Evolutionary conservation across 2,888 invertebrate species (phyloP), one percentile per base, ranked within the genome.

Genomic region (Ellobium chinense): DNA sequence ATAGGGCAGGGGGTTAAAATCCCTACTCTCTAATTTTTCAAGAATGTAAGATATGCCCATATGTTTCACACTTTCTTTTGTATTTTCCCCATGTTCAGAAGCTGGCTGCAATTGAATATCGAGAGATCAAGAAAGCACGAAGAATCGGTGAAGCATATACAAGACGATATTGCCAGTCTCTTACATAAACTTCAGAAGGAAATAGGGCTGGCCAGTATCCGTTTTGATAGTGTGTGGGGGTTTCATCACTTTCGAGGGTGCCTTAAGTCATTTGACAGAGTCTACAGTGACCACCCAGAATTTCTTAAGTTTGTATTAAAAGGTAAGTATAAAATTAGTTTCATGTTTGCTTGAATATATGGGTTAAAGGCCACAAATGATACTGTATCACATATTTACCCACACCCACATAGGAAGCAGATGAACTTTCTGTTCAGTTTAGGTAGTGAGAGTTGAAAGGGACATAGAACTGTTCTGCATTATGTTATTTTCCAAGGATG

Each of bases 161-260:
- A 96, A 86, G 95, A 95, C 69, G 97, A 98, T 94, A 96, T 97
- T 18, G 93, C 94, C 76, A 94, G 94, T 80, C 93, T 97, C 69
- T 95, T 95, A 86, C 93, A 94, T 68, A 93, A 94, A 72, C 94
- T 97, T 62, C 94, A 95, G 88, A 90, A 94, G 63, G 87, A 92
- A 79, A 93, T 95, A 73, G 94, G 94, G 39, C 90, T 96, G 21
- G 93, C 93, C 56, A 94, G 95, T 84, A 94, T 96, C 2, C 93
- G 94, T 34, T 93, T 93, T 93, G 91, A 91, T 72, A 92, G 91
- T 83, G 89, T 90, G 7, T 93, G 93, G 93, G 91, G 92, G 1
- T 86, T 88, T 80, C 96, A 96, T 87, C 97, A 98, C 91, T 97
- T 97, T 89, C 94, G 97, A 88, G 98, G 97, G n/a, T 97, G 97